Conservation (phyloP, 2,113 vertebrate species). For the Cettia cetti region DNA sequence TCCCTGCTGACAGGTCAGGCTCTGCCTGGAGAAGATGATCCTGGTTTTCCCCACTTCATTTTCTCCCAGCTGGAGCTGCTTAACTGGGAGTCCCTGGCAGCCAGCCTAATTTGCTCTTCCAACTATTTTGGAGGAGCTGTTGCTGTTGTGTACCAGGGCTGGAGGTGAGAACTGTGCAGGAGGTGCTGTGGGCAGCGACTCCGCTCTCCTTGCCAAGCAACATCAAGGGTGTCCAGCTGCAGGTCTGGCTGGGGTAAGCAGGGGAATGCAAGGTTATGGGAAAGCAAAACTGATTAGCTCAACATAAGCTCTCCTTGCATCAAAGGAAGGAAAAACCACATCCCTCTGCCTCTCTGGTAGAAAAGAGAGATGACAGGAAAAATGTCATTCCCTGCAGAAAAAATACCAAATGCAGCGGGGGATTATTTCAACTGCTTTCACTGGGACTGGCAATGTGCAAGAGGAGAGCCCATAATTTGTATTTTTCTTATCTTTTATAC, state of each 20-base stretch:
- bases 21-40: background rate
- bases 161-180: background rate
- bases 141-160: background rate
- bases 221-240: background rate
- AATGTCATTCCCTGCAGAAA: background rate
- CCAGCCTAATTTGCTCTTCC: background rate
- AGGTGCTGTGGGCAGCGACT: rapidly evolving
- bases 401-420: background rate
- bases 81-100: background rate
- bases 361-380: background rate
- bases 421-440: background rate
- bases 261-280: background rate
- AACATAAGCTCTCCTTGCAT: background rate
- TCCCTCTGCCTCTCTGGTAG: background rate
- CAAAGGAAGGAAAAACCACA: background rate
- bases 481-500: background rate
- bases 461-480: background rate
- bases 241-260: background rate
- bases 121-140: background rate
- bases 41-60: background rate
- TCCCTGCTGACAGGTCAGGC: background rate
- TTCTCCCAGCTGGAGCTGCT: background rate
- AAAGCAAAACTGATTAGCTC: conserved; percentile 1
- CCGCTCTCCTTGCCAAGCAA: background rate
- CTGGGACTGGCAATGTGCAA: rapidly evolving